Evolutionary conservation across 2,888 invertebrate genomes (phyloP), one percentile per base, ranked within the genome.

Genomic region (Amorpha juglandis): DNA sequence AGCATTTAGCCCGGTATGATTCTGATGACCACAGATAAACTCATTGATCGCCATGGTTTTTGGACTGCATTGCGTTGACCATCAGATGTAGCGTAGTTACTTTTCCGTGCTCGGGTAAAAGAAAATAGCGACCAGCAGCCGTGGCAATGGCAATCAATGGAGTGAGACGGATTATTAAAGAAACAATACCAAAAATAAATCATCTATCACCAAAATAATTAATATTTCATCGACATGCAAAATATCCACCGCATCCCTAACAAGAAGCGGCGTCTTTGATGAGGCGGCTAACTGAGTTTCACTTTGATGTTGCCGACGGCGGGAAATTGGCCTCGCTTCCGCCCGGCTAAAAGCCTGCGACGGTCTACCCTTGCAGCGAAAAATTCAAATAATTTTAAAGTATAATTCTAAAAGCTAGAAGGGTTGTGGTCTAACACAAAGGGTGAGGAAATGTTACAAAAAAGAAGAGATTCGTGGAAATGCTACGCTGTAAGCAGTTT

Each of bases 201-300:
- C 2, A 47, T 14, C n/a, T n/a, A 14, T 47, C 2, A n/a, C n/a
- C n/a, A 4, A 16, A n/a, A 0, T 11, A 16, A 6, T 1, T 19
- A 62, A n/a, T 35, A 35, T 35, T 48, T 48, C 48, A 63, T 58
- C 12, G n/a, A 63, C 33, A 38, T 19, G 9, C 50, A 51, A 35
- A 42, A 45, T 14, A 45, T 14, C 7, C 8, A n/a, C 63, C 76
- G 65, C 83, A 74, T 48, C 82, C 70, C 83, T 84, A 78, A 2
- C 51, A 68, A 63, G 62, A 66, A 63, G 70, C 80, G 79, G 78
- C 78, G 81, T 83, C 82, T 89, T 89, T 90, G 89, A 89, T 87
- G 87, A 87, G 82, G 82, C 82, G 75, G 78, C 83, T 90, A 91
- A 90, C 86, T 90, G 88, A 87, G 84, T 91, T 91, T 82, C 82